A percentile compares a stretch with the other conserved stretches of the same genome.
Evolutionary conservation across 1,140 invertebrate genomes (phyloP).

Genomic region (Dolichoris vasculosae): DNA sequence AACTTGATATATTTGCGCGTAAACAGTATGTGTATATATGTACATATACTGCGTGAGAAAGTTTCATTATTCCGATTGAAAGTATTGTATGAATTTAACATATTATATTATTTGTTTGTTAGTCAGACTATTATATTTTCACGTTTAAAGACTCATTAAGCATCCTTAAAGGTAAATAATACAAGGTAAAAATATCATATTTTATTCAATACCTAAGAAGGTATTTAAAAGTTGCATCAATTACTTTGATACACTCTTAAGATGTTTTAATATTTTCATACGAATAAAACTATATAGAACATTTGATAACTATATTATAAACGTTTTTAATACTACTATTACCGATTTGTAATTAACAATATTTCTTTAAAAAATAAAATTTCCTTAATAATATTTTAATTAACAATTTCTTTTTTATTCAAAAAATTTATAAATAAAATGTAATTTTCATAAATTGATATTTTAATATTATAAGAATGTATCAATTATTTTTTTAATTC

Average conservation of each 20-base stretch:
- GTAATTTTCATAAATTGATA: neutral
- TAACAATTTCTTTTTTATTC: neutral
- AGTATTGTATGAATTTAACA: neutral
- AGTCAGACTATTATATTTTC: neutral
- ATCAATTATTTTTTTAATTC: neutral
- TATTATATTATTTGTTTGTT: conserved; percentile 13
- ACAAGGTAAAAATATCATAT: conserved; percentile 1
- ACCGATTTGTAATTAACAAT: neutral
- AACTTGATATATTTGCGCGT: conserved; percentile 3
- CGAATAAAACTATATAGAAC: conserved; percentile 9
- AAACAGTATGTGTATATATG: neutral
- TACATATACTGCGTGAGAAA: conserved; percentile 27
- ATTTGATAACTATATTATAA: conserved; percentile 18
- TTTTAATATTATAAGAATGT: neutral
- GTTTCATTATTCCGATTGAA: conserved; percentile 22
- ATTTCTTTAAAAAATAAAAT: neutral
- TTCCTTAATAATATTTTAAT: neutral
- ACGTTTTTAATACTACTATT: neutral
- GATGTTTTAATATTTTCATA: conserved; percentile 24
- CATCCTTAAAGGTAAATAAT: conserved; percentile 26
- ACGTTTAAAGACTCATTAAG: neutral
- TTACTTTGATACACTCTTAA: neutral
- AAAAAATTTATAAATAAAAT: neutral
- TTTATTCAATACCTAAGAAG: neutral
- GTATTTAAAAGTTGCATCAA: conserved; percentile 19